A percentile compares a stretch with the other conserved stretches of the same genome.
Conservation (phyloP, 2,113 vertebrate genomes). For the Tachuris rubrigastra region DNA sequence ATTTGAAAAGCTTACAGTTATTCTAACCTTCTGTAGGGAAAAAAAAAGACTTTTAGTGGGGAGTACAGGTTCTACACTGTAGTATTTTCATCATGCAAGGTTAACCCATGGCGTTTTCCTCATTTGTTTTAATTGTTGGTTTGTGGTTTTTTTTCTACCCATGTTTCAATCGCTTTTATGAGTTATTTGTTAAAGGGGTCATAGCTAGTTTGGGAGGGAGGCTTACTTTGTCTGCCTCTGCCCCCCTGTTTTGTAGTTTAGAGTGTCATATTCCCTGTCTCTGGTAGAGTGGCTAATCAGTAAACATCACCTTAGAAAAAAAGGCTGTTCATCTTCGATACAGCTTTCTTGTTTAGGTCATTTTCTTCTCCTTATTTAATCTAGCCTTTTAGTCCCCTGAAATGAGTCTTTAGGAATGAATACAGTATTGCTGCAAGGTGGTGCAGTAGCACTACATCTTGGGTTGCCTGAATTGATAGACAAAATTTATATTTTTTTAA, state of each 20-base stretch:
- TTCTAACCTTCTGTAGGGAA: conserved; percentile 35
- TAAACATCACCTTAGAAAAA: not conserved
- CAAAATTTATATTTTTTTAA: conserved; percentile 73
- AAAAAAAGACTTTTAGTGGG: conserved; percentile 39
- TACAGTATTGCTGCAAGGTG: conserved; percentile 72
- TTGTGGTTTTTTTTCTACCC: not conserved
- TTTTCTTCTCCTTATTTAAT: conserved; percentile 41
- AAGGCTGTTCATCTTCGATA: not conserved
- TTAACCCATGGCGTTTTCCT: not conserved
- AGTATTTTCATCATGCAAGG: not conserved
- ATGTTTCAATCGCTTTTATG: not conserved
- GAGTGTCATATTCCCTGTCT: not conserved
- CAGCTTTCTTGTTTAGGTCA: not conserved
- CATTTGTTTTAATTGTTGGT: not conserved
- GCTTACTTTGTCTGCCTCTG: not conserved
- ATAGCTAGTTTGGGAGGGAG: not conserved
- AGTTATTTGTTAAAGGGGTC: not conserved
- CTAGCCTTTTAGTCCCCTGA: conserved; percentile 30
- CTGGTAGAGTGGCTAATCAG: not conserved
- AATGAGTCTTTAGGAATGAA: conserved; percentile 53
- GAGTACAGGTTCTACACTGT: conserved; percentile 5
- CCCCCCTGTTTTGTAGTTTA: not conserved
- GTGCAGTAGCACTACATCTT: conserved; percentile 65
- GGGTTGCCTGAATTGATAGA: conserved; percentile 72
- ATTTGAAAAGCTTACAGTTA: conserved; percentile 49